Conservation (phyloP, 2,113 vertebrate species). For the Neotoma lepida region DNA sequence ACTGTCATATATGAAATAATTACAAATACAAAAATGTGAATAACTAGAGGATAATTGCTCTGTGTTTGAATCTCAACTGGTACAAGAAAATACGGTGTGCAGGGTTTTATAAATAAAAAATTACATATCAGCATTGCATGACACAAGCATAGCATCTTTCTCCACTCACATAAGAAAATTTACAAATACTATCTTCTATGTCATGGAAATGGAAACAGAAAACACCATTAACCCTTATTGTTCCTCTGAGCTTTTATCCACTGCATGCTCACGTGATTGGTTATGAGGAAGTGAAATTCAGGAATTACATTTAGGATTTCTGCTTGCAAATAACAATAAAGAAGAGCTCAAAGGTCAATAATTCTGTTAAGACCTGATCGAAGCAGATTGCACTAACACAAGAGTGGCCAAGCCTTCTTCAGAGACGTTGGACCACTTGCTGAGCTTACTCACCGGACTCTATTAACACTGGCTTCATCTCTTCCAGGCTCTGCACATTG, state of each 20-base stretch:
- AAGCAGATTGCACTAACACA: constrained; percentile 29
- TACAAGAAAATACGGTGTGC: neutral
- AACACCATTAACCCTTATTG: neutral
- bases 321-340: constrained; percentile 43
- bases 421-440: neutral
- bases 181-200: neutral
- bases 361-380: constrained; percentile 28
- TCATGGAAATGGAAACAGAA: neutral
- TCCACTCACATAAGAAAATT: neutral
- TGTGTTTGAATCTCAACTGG: neutral
- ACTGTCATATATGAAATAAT: neutral
- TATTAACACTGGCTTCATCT: constrained; percentile 80
- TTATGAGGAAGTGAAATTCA: neutral
- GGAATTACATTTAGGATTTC: neutral
- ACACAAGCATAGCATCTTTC: neutral
- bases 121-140: neutral
- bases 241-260: neutral
- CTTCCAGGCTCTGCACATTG: constrained; percentile 77
- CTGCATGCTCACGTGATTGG: neutral
- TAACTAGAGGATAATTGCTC: neutral
- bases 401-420: neutral
- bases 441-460: constrained; percentile 82
- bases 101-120: neutral
- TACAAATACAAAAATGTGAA: neutral
- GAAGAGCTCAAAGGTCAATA: neutral